Evolutionary conservation across 2,797 vertebrate genomes (phyloP).

Genomic region (Leptoclinus maculatus): DNA sequence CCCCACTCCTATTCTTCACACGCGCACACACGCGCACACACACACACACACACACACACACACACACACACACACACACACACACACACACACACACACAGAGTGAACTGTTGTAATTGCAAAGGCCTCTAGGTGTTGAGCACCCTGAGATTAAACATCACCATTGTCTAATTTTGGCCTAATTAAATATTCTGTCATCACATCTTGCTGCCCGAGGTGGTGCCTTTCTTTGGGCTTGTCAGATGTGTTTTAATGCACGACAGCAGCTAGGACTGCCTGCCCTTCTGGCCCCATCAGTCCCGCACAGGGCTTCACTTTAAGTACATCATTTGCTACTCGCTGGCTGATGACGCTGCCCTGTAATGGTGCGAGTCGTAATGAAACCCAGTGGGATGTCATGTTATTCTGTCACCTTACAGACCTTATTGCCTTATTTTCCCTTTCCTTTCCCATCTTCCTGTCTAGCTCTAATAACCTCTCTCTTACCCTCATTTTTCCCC

Average conservation of each 20-base stretch:
- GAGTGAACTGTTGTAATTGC: slow-evolving; percentile 65
- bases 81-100: slow-evolving; percentile 1
- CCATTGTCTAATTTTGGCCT: slow-evolving; percentile 77
- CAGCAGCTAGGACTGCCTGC: slow-evolving; percentile 58
- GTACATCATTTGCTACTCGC: slow-evolving; percentile 73
- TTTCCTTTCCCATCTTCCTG: slow-evolving; percentile 33
- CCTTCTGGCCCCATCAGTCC: slow-evolving; percentile 71
- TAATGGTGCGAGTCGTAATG: slow-evolving; percentile 76
- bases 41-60: not conserved
- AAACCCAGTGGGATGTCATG: slow-evolving; percentile 76
- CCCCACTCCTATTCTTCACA: slow-evolving; percentile 41
- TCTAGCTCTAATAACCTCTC: slow-evolving; percentile 59
- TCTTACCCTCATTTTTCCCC: slow-evolving; percentile 39
- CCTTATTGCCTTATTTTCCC: slow-evolving; percentile 40
- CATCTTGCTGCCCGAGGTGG: slow-evolving; percentile 66
- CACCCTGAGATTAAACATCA: slow-evolving; percentile 69
- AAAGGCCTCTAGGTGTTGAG: slow-evolving; percentile 67
- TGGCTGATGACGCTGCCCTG: slow-evolving; percentile 56
- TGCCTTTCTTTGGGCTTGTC: slow-evolving; percentile 73
- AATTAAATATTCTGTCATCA: slow-evolving; percentile 77
- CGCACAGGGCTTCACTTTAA: slow-evolving; percentile 67
- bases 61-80: not conserved
- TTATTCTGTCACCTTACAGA: slow-evolving; percentile 73
- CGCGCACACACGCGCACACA: not conserved
- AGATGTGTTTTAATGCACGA: slow-evolving; percentile 76